A percentile compares a stretch with the other conserved stretches of the same genome.
Evolutionary conservation across 2,797 vertebrate species (phyloP).

Genomic region (Muscicapa striata): DNA sequence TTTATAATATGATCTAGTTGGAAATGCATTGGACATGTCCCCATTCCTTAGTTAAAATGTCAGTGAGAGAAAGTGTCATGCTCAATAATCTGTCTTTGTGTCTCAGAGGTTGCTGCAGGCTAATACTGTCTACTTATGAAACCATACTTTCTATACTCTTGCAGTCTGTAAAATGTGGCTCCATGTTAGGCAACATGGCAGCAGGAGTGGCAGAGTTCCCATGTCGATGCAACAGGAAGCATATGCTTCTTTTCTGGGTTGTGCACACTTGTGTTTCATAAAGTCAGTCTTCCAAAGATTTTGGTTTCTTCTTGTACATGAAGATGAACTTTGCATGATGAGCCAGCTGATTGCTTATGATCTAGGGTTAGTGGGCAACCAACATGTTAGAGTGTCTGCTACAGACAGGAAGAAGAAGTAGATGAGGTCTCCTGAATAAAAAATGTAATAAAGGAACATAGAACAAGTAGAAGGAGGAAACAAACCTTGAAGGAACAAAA

Average conservation of each 20-base stretch:
- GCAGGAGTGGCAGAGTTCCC: background rate
- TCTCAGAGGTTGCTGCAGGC: background rate
- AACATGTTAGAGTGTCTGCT: background rate
- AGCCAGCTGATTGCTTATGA: background rate
- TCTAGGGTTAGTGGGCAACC: background rate
- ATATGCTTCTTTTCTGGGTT: background rate
- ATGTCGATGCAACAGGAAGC: background rate
- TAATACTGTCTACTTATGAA: background rate
- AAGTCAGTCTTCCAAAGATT: background rate
- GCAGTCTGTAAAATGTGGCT: background rate
- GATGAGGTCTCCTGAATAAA: background rate
- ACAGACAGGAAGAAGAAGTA: background rate
- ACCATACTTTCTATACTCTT: background rate
- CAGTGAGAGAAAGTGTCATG: background rate
- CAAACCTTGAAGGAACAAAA: background rate
- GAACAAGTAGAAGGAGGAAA: background rate
- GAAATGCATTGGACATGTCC: background rate
- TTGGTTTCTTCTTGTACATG: background rate
- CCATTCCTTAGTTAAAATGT: background rate
- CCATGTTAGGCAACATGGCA: background rate
- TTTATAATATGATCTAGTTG: background rate
- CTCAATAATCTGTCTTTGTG: background rate
- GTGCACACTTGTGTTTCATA: background rate
- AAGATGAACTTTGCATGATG: background rate
- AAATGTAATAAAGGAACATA: background rate